phyloP scores from a whole-genome alignment of 1,140 invertebrate species.

The Stratiolaelaps scimitus region DNA sequence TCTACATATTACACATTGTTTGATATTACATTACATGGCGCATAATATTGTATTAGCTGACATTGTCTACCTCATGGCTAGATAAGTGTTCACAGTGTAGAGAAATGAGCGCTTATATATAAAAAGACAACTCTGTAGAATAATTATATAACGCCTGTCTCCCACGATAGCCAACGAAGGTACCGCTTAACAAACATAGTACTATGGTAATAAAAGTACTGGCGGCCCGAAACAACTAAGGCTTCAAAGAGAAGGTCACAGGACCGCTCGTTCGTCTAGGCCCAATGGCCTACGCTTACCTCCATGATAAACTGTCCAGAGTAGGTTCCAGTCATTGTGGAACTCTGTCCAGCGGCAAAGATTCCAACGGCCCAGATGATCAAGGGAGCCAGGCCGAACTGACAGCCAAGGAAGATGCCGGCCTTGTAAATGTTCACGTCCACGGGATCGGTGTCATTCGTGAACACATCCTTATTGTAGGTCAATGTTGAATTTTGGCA shows the following conservation, averaged over 20 bases:
- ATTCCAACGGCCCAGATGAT: slow-evolving; percentile 51
- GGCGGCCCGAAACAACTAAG: slow-evolving; percentile 46
- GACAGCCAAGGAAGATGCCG: slow-evolving; percentile 36
- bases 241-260: slow-evolving; percentile 44
- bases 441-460: neutral
- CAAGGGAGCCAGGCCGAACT: slow-evolving; percentile 38
- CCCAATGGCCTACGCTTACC: slow-evolving; percentile 38
- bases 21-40: too few relatives aligned
- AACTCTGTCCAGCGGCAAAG: slow-evolving; percentile 48
- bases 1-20: neutral
- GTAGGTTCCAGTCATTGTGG: slow-evolving; percentile 49
- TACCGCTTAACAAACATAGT: too few relatives aligned
- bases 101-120: too few relatives aligned
- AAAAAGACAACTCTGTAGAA: too few relatives aligned
- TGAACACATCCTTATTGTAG: slow-evolving; percentile 29
- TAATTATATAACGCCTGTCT: too few relatives aligned
- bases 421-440: slow-evolving; percentile 14
- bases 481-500: slow-evolving; percentile 25
- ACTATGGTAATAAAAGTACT: too few relatives aligned
- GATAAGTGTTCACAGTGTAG: slow-evolving; percentile 14
- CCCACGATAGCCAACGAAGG: too few relatives aligned
- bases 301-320: slow-evolving; percentile 52
- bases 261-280: neutral
- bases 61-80: too few relatives aligned
- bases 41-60: too few relatives aligned